Base-by-base conservation (phyloP, 2,797 vertebrate genomes). In the Lepilemur septentrionalis region DNA sequence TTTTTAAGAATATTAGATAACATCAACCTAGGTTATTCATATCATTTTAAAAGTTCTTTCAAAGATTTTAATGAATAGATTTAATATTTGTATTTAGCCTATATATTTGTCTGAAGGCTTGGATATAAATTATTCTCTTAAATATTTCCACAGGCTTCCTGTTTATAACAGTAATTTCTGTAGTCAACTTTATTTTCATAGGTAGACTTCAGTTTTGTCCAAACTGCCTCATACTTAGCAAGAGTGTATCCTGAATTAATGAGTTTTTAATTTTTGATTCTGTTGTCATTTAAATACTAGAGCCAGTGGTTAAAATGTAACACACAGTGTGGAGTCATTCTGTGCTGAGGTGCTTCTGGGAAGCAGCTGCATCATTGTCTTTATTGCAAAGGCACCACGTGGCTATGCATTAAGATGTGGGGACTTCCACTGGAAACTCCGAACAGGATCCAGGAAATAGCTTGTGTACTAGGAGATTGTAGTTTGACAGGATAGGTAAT, bases 161-260 rank as follows among this genome's bases (percentile, higher is more conserved):
- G 30, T 73, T 95, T 92, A 25, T 22, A 67, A 10, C 76, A 80
- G 57, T 96, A 84, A 89, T 94, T 95, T 93, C 75, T 78, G 4
- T 43, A 72, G 23, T 72, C 52, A 86, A 69, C 28, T 89, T 95
- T 83, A 88, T 52, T 73, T n/a, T 93, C 55, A 63, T 79, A 82
- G n/a, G 17, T 75, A 69, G 41, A 73, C 30, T 82, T 89, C 28
- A 52, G 28, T 96, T 96, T 92, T 86, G 41, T 67, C 43, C 15
- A 63, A 67, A 89, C 17, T 84, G 12, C 57, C 41, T 86, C 20
- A 32, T 57, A 50, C 18, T 87, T 41, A 94, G 46, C 17, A 82
- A 94, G 57, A 61, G 14, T 67, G 1, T 81, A 69, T 93, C 82
- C 28, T 89, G 72, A 97, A 84, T 95, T 92, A 89, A 92, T 80